Evolutionary conservation across 2,888 invertebrate genomes (phyloP), one percentile per base, ranked within the genome.

Genomic region (Stenurella melanura): DNA sequence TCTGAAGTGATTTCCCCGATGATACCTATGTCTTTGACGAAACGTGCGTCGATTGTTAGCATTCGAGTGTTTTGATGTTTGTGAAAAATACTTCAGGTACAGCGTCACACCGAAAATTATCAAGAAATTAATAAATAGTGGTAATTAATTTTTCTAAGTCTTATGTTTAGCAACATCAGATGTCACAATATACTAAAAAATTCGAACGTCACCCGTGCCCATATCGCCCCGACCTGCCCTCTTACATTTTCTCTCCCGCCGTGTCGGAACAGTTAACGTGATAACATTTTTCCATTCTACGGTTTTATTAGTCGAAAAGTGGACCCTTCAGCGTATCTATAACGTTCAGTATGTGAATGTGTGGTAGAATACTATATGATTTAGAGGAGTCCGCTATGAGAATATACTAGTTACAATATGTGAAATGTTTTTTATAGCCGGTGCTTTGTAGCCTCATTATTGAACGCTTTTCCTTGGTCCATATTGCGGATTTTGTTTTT

Each of bases 231-330:
- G 10, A 57, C 56, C 0, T 30, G 30, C 26, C 26, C 68, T 70
- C 38, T 58, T 57, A 19, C 69, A 21, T 34, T 70, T 70, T 58
- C 42, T 68, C 54, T 30, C 56, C 4, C 18, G n/a, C 38, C 30
- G 57, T 57, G 30, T 67, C 56, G 54, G 30, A 54, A 56, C 21
- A 30, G 38, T 38, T 58, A 58, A 58, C 58, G 58, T 58, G 69
- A 70, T 70, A 68, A 68, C 12, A 68, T 58, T 70, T 70, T 70
- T 70, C 21, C 15, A 70, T 58, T 17, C 58, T 38, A 58, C 42
- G 58, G 56, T 58, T 70, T 67, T 70, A 70, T 58, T 57, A 70
- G 57, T 58, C 38, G 58, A 70, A 70, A 70, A 58, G 69, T 19
- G 58, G 54, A 67, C 54, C 67, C 67, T 67, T 42, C 9, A 19